These are phyloP conservation scores for Epizoanthus stellaris DNA, from an alignment of 92 coral and sea anemone species.

Conservation along the genomic window DNA sequence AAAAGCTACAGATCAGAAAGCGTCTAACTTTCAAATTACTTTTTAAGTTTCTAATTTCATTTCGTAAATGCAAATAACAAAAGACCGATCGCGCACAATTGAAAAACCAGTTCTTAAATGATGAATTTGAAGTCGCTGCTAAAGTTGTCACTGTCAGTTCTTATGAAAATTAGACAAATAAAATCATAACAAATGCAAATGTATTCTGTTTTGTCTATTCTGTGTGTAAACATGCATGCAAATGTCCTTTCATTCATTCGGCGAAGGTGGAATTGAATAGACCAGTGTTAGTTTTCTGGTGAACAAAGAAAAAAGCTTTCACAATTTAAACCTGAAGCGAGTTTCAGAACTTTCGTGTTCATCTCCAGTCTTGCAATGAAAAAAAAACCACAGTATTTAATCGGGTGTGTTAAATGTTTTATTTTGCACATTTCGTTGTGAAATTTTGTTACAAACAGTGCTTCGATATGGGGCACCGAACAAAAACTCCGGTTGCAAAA, in stretches of 20 bases:
- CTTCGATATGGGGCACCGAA: conserved; percentile 12
- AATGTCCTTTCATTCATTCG: conserved; percentile 68
- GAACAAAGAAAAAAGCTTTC: conserved; percentile 51
- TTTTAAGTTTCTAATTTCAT: neutral
- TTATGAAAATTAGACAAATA: conserved; percentile 56
- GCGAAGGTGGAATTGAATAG: conserved; percentile 55
- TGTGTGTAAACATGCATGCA: conserved; percentile 76
- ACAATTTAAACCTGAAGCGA: neutral
- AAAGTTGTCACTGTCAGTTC: conserved; percentile 34
- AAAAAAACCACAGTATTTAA: neutral
- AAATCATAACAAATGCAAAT: conserved; percentile 62
- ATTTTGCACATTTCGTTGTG: conserved; percentile 33
- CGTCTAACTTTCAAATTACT: neutral
- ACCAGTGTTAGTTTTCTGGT: conserved; percentile 20
- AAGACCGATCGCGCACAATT: neutral
- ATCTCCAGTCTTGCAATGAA: conserved; percentile 18
- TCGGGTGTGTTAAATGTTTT: neutral
- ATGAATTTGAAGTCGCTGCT: conserved; percentile 1
- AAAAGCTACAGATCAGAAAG: neutral
- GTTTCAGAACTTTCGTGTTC: neutral
- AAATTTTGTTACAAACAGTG: conserved; percentile 41
- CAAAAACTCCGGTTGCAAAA: conserved; percentile 28
- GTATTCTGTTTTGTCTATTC: conserved; percentile 73
- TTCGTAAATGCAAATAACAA: neutral
- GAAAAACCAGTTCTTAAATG: neutral